phyloP scores from a whole-genome alignment of 2,797 vertebrate species.

The Babyrousa celebensis region DNA sequence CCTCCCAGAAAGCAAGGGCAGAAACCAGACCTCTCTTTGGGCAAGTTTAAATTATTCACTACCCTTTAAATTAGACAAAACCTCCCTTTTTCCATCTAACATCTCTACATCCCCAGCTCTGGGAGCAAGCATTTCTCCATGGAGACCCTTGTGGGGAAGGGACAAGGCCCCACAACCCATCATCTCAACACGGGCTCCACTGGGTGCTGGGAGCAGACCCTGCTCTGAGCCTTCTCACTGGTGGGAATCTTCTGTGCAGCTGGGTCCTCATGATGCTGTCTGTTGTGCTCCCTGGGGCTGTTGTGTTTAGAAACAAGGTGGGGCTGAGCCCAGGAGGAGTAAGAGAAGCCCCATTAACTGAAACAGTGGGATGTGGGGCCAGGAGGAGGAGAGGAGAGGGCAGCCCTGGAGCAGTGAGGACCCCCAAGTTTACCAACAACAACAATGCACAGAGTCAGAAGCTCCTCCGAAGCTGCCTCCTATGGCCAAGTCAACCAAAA shows the following conservation, averaged over 20 bases:
- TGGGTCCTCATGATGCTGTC: background rate
- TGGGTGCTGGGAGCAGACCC: background rate
- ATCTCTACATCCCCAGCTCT: background rate
- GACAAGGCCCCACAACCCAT: too few species aligned
- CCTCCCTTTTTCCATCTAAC: background rate
- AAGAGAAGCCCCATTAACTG: background rate
- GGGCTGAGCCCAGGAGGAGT: background rate
- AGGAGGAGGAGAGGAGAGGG: background rate
- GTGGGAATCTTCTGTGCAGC: too few species aligned
- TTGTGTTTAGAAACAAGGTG: too few species aligned
- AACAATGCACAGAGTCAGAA: too few species aligned
- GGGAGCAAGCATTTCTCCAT: background rate
- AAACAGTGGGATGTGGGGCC: fast-evolving
- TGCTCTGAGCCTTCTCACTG: too few species aligned
- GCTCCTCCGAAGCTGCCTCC: background rate
- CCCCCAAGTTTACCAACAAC: background rate
- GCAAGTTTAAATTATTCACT: background rate
- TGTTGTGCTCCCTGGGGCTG: fast-evolving
- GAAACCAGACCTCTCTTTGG: background rate
- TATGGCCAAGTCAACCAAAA: background rate
- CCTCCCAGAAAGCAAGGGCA: slow-evolving; percentile 28
- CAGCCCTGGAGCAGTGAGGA: fast-evolving
- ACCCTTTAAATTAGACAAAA: background rate
- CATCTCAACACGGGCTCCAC: fast-evolving
- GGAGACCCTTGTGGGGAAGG: background rate